Base-by-base conservation (phyloP, 2,888 invertebrate species). In the Litoditis marina region DNA sequence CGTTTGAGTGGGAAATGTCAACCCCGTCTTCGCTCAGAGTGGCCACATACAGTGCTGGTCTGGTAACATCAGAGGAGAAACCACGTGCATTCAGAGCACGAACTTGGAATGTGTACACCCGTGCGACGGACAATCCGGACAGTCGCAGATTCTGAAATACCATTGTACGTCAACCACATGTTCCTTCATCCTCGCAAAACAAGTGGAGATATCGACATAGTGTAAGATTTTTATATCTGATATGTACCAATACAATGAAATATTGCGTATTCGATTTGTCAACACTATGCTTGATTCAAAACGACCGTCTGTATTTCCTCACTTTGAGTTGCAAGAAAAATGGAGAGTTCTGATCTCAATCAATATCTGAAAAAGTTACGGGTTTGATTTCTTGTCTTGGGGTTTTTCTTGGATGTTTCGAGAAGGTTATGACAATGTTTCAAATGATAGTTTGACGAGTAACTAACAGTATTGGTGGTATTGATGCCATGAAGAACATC, bases 391-490 rank as follows among this genome's bases (percentile, higher is more conserved):
- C n/a, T n/a, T n/a, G n/a, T n/a, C n/a, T n/a, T n/a, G 36, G 11
- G 47, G 47, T 11, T 39, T 39, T 39, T 39, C 11, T 47, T 47
- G n/a, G 19, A 22, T 16, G 1, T 47, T 1, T n/a, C n/a, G n/a
- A n/a, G n/a, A n/a, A n/a, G n/a, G n/a, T n/a, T n/a, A n/a, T n/a
- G n/a, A n/a, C n/a, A n/a, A 47, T 47, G 22, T 19, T 47, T 47
- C 22, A 34, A 54, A 32, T 30, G 16, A 39, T 27, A 55, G 13
- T 22, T 1, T 16, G 13, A 13, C 19, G n/a, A 39, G 0, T 28
- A 50, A 52, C 55, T 51, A 59, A 79, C 78, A 28, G 73, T 62
- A 55, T 77, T 67, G 2, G 77, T 75, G 5, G 80, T 79, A 54
- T 81, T 81, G 7, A 79, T 66, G 1, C 73, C 63, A 47, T 72